Evolutionary conservation across 2,113 vertebrate genomes (phyloP).

Genomic region (Coracopsis vasa): DNA sequence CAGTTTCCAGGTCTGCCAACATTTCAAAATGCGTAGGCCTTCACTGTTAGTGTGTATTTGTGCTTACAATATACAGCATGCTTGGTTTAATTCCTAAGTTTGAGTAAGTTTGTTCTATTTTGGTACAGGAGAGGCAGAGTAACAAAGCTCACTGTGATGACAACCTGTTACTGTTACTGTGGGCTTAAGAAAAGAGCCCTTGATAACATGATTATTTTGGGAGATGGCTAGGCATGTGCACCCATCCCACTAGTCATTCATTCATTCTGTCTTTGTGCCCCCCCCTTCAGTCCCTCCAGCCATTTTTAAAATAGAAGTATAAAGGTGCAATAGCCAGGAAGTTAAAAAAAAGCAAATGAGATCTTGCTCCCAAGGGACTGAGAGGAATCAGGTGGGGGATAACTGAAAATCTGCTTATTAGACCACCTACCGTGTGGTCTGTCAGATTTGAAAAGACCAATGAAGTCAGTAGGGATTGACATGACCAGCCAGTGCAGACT

Average conservation of each 20-base stretch:
- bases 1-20: not conserved
- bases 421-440: not conserved
- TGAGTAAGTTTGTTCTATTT: not conserved
- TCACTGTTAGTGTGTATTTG: not conserved
- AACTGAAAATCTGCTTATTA: not conserved
- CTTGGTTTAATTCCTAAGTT: not conserved
- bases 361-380: not conserved
- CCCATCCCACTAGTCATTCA: not conserved
- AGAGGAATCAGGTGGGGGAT: not conserved
- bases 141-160: not conserved
- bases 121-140: not conserved
- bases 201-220: not conserved
- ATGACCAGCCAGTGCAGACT: accelerated
- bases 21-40: not conserved
- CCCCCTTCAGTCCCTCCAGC: not conserved
- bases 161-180: not conserved
- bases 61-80: not conserved
- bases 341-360: not conserved
- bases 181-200: not conserved
- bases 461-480: not conserved
- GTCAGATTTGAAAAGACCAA: not conserved
- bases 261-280: not conserved
- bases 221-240: not conserved
- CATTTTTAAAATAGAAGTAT: not conserved
- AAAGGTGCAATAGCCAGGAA: not conserved